These are phyloP conservation scores for Python bivittatus DNA, from an alignment of 2,113 vertebrate genomes.

Conservation along the genomic window DNA sequence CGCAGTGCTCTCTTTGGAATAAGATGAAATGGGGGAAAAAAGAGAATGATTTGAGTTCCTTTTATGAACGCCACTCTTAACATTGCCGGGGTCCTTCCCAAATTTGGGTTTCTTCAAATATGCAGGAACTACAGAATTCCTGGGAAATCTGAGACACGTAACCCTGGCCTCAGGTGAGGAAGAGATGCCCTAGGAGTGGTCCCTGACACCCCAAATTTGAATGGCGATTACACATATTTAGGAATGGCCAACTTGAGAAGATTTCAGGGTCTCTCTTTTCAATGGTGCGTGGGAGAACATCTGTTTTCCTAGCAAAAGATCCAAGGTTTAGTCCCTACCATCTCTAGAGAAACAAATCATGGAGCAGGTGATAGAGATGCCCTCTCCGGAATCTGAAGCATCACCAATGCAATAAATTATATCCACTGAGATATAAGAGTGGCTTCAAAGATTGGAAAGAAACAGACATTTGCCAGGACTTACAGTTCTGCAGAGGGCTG, in stretches of 20 bases:
- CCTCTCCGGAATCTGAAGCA: neutral
- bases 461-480: neutral
- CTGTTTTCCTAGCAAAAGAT: neutral
- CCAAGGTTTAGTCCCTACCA: too few relatives aligned
- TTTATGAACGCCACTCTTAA: constrained; percentile 69
- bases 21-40: neutral
- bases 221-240: constrained; percentile 35
- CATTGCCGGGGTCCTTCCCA: constrained; percentile 72
- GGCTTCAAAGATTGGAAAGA: neutral
- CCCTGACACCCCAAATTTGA: neutral
- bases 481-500: neutral
- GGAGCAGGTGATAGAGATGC: neutral
- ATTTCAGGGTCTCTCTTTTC: neutral
- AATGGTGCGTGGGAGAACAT: too few relatives aligned
- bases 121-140: neutral
- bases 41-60: constrained; percentile 65
- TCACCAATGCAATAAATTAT: neutral
- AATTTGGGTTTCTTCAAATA: constrained; percentile 37
- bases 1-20: constrained; percentile 75
- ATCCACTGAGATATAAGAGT: neutral
- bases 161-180: neutral
- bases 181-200: neutral
- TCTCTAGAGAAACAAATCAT: neutral
- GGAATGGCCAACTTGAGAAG: constrained; percentile 8
- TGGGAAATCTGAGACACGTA: neutral